Evolutionary conservation across 2,797 vertebrate genomes (phyloP).

Genomic region (Nannoperca obscura): DNA sequence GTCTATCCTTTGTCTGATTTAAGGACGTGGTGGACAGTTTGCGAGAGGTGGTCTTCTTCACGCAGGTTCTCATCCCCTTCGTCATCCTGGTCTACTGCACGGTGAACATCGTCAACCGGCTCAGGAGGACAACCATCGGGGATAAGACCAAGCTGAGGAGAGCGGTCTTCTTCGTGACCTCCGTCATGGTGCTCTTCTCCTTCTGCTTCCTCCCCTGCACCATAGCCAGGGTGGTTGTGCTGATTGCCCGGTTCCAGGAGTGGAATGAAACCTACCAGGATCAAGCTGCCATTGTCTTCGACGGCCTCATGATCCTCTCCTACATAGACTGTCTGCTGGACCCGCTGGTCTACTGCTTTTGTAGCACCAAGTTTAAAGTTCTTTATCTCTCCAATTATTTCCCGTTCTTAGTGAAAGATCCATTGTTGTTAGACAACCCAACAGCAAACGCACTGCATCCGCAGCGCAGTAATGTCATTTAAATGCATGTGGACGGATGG

Average conservation of each 20-base stretch:
- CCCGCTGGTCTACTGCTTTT: slow-evolving; percentile 85
- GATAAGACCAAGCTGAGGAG: slow-evolving; percentile 75
- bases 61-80: slow-evolving; percentile 81
- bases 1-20: slow-evolving; percentile 15
- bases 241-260: slow-evolving; percentile 6
- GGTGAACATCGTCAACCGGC: slow-evolving; percentile 62
- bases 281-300: slow-evolving; percentile 63
- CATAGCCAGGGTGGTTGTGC: slow-evolving; percentile 71
- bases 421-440: slow-evolving; percentile 13
- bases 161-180: slow-evolving; percentile 66
- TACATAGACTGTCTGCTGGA: slow-evolving; percentile 85
- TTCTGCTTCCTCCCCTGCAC: slow-evolving; percentile 82
- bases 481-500: not conserved
- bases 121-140: slow-evolving; percentile 70
- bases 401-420: slow-evolving; percentile 59
- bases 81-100: slow-evolving; percentile 82
- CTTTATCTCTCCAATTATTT: slow-evolving; percentile 80
- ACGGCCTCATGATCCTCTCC: slow-evolving; percentile 84
- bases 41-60: slow-evolving; percentile 75
- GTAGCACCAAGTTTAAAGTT: slow-evolving; percentile 84
- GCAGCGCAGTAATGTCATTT: slow-evolving; percentile 41
- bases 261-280: rapidly evolving
- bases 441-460: not conserved
- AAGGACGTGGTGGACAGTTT: slow-evolving; percentile 49
- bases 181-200: slow-evolving; percentile 74